Conservation (phyloP, 2,113 vertebrate genomes). For the Cricetomys ansorgei region DNA sequence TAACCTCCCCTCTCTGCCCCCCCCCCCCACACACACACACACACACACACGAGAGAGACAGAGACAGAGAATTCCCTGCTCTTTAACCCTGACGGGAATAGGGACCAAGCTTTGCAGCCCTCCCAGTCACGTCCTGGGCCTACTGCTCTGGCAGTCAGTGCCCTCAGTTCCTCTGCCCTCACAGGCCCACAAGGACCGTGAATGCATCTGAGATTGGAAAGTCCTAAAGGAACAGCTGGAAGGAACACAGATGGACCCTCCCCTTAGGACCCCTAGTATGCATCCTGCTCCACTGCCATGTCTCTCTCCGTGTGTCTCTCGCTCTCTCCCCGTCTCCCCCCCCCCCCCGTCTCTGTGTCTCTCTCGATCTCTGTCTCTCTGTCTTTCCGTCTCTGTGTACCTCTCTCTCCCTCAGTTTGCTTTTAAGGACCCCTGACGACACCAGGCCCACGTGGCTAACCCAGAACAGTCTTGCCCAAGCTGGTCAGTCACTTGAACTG, state of each 20-base stretch:
- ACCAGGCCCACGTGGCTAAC: too few species aligned
- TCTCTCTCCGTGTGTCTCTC: too few species aligned
- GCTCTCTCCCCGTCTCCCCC: too few species aligned
- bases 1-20: too few species aligned
- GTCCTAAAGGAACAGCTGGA: neutral
- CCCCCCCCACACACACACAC: neutral
- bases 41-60: too few species aligned
- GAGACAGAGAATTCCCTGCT: too few species aligned
- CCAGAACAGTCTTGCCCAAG: neutral
- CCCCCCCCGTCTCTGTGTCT: too few species aligned
- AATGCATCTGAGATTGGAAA: neutral
- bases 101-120: neutral
- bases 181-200: neutral
- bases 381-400: too few species aligned
- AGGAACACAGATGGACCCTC: neutral
- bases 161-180: neutral
- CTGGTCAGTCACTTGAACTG: neutral
- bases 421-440: neutral
- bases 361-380: too few species aligned
- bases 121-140: neutral
- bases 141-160: neutral
- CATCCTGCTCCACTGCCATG: neutral
- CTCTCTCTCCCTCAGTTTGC: neutral
- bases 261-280: neutral
- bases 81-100: neutral